Percentiles rank a stretch among this genome's conserved stretches.
These are phyloP conservation scores for Danaus melanippus DNA, from an alignment of 1,140 invertebrate species.

Conservation along the genomic window DNA sequence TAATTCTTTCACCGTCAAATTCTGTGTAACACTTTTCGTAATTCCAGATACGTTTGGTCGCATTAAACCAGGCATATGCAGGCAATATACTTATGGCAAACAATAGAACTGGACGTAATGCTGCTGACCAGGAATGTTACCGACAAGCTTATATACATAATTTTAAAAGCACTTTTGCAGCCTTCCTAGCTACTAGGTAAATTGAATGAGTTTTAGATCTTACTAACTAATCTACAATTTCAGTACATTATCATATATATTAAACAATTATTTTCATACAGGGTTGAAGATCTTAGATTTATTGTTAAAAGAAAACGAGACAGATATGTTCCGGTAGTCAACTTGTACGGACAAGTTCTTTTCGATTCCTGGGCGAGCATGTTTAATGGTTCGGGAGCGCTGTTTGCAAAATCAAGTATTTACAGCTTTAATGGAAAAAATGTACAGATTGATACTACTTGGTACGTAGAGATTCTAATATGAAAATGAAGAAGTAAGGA, in stretches of 20 bases:
- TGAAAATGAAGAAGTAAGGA: background rate
- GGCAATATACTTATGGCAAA: conserved; percentile 82
- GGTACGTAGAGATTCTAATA: conserved; percentile 29
- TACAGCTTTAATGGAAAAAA: conserved; percentile 96
- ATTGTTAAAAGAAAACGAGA: conserved; percentile 85
- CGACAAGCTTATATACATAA: conserved; percentile 84
- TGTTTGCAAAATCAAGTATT: conserved; percentile 85
- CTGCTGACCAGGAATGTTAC: conserved; percentile 93
- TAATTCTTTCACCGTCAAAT: too few relatives aligned
- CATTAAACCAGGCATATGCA: conserved; percentile 89
- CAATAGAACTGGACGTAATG: conserved; percentile 78
- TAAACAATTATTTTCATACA: conserved; percentile 20
- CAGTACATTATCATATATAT: background rate
- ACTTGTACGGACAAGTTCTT: conserved; percentile 88
- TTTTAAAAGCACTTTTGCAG: conserved; percentile 88
- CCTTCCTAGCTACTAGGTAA: conserved; percentile 86
- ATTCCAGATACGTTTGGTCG: conserved; percentile 87
- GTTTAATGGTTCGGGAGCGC: conserved; percentile 84
- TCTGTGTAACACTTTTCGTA: too few relatives aligned
- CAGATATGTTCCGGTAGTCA: conserved; percentile 89
- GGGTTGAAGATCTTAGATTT: conserved; percentile 90
- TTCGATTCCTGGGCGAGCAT: conserved; percentile 95
- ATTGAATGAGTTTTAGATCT: conserved; percentile 4
- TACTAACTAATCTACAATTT: conserved; percentile 5
- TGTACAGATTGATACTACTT: conserved; percentile 81